Percentiles rank a stretch among this genome's conserved stretches.
phyloP scores from a whole-genome alignment of 1,140 invertebrate genomes.

The Mesaphorura yosii region DNA sequence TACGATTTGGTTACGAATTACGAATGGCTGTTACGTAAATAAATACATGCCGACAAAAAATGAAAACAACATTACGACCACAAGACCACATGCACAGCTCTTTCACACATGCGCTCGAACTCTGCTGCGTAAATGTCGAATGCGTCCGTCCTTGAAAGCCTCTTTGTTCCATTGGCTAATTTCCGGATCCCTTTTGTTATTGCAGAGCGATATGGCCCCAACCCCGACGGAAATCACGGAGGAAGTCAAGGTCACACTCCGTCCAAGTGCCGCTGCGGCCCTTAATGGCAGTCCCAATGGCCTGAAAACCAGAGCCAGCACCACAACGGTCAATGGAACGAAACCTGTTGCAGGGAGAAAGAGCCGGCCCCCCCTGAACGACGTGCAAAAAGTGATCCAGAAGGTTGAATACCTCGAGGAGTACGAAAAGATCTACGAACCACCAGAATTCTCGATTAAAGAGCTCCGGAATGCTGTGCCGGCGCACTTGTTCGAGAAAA shows the following conservation, averaged over 20 bases:
- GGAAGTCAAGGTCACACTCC: background rate
- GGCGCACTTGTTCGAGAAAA: background rate
- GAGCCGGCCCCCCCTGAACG: background rate
- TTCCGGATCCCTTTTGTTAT: too few relatives aligned
- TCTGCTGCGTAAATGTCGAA: too few relatives aligned
- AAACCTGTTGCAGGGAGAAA: too few relatives aligned
- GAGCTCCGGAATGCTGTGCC: constrained; percentile 5
- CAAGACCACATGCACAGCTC: too few relatives aligned
- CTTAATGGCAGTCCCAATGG: background rate
- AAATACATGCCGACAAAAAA: too few relatives aligned
- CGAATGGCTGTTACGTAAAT: too few relatives aligned
- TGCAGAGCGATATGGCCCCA: background rate
- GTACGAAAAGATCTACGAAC: constrained; percentile 2
- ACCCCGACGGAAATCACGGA: background rate
- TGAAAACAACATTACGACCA: too few relatives aligned
- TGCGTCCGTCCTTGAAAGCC: too few relatives aligned
- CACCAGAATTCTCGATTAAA: constrained; percentile 7
- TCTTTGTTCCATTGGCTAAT: too few relatives aligned
- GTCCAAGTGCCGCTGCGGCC: background rate
- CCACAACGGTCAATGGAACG: too few relatives aligned
- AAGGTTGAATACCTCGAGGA: background rate
- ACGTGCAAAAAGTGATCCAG: background rate
- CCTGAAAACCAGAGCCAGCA: background rate
- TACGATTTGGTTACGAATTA: too few relatives aligned
- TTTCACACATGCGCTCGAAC: too few relatives aligned